Conservation (phyloP, 1,140 invertebrate genomes). For the Musca vetustissima region DNA sequence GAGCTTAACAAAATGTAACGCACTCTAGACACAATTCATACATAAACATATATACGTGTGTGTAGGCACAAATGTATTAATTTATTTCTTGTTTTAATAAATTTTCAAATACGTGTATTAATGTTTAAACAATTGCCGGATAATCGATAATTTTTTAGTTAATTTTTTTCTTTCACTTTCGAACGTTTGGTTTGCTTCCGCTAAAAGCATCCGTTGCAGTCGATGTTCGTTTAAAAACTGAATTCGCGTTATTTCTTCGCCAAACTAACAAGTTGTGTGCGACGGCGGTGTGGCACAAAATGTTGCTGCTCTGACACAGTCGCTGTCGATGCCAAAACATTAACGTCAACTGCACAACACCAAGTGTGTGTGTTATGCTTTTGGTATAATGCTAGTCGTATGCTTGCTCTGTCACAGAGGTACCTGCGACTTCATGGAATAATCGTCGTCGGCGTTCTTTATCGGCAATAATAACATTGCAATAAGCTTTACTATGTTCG, state of each 20-base stretch:
- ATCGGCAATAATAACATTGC: too few species aligned
- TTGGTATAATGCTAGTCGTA: too few species aligned
- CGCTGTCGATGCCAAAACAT: too few species aligned
- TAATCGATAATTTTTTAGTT: neutral
- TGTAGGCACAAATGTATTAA: neutral
- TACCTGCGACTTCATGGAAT: too few species aligned
- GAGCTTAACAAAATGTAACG: neutral
- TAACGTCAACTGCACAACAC: too few species aligned
- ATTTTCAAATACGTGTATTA: neutral
- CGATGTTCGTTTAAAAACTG: slow-evolving; percentile 55
- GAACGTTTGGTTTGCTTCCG: slow-evolving; percentile 20
- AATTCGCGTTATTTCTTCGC: slow-evolving; percentile 51
- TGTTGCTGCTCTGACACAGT: too few species aligned
- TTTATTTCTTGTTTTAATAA: neutral
- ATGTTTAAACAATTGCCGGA: neutral
- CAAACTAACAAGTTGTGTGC: slow-evolving; percentile 55
- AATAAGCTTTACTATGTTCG: too few species aligned
- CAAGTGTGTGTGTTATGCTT: too few species aligned
- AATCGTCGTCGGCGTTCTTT: too few species aligned
- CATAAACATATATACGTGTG: too few species aligned
- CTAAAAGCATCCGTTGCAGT: slow-evolving; percentile 39
- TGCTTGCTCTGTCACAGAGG: too few species aligned
- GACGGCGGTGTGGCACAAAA: neutral
- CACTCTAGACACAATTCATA: too few species aligned
- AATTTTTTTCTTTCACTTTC: neutral